Base-by-base conservation (phyloP, 2,113 vertebrate genomes). In the Ardeotis arabs region DNA sequence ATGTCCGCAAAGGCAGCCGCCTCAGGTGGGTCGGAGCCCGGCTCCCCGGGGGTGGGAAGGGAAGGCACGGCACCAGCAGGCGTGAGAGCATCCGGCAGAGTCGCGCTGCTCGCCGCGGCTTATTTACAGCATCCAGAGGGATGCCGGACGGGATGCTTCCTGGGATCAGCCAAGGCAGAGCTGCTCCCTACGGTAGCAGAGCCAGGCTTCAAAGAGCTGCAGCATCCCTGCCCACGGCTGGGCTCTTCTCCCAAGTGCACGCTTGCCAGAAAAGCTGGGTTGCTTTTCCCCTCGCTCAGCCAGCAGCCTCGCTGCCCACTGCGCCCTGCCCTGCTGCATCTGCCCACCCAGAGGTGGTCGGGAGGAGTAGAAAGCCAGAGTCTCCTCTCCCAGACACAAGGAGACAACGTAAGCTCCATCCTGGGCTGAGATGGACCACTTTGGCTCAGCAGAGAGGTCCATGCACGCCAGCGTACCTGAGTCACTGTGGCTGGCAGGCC, bases 21-120 rank as follows among this genome's bases (percentile, higher is more conserved):
- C 60, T 16, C 92, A 95, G 96, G 96, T 96, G 96, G 95, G 93
- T 44, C 10, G 2, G 89, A 74, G 84, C 89, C 78, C 10, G 28
- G 94, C 91, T 87, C 87, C 94, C 96, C 4, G 66, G 94, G 94
- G 96, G 35, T 95, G 96, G 90, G 95, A 95, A 96, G 95, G 96
- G 93, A 91, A 94, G 86, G 84, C 70, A 63, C 55, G 1, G 92
- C 91, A 69, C 85, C 39, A 2, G 59, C 83, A 72, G 92, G 89
- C 89, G 96, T 95, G 97, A 96, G 95, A 96, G 93, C 92, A 95
- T 94, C 96, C 89, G 89, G 93, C 85, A 35, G 8, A 33, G 91
- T 84, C 18, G 15, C 56, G 3, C 76, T 3, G 45, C 62, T 73
- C 7, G 6, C 49, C 15, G 82, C 5, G 15, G 39, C 70, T 23